Conservation (phyloP, 2,113 vertebrate species). For the Catharus bicknelli region DNA sequence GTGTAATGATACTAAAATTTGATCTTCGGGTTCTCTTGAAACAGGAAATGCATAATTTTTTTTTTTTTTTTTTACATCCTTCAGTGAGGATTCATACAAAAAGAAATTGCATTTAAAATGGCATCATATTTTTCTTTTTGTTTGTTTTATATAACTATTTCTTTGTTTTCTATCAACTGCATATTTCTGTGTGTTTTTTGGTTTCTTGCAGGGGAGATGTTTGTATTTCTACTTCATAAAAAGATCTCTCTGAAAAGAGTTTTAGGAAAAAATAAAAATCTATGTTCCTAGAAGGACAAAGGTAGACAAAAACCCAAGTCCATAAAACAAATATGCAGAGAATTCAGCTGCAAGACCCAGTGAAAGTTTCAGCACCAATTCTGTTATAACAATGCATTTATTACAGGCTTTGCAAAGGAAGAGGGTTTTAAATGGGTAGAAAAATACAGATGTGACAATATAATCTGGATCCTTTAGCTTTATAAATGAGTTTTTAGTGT, state of each 20-base stretch:
- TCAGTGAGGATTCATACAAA: background rate
- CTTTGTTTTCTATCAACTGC: background rate
- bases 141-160: background rate
- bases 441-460: background rate
- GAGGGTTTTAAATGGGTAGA: background rate
- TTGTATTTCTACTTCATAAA: background rate
- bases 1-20: background rate
- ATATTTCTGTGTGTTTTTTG: background rate
- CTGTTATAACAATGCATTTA: background rate
- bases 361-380: background rate
- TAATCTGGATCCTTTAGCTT: background rate
- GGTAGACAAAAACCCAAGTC: background rate
- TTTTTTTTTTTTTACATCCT: background rate
- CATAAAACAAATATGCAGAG: background rate
- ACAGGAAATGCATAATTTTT: background rate
- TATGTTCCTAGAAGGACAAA: background rate
- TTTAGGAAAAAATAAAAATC: background rate
- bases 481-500: background rate
- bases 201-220: fast-evolving
- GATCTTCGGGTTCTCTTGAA: background rate
- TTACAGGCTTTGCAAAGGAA: background rate
- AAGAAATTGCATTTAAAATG: background rate
- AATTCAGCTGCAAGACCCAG: background rate
- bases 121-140: background rate
- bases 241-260: background rate